Evolutionary conservation across 2,888 invertebrate species (phyloP), one percentile per base, ranked within the genome.

Genomic region (Drosophila neotestacea): DNA sequence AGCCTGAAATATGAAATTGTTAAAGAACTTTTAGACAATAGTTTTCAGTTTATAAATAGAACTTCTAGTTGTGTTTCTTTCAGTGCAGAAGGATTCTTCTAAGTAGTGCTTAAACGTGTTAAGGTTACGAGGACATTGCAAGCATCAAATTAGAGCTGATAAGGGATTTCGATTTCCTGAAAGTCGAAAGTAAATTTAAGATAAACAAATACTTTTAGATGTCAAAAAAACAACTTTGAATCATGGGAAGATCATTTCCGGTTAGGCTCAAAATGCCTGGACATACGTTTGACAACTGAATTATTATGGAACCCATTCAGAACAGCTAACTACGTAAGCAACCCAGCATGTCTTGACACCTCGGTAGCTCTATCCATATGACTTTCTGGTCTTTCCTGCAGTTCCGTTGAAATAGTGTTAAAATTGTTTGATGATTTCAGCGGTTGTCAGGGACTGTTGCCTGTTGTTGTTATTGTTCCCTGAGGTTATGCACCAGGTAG

Each of bases 401-500:
- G 16, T 62, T 62, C 36, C 61, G 6, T 1, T 46, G 44, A 62
- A 62, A 22, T 42, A 22, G 42, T 44, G 52, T 16, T 44, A 9
- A 34, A 51, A 52, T 11, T 54, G 22, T 38, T 38, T 44, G 52
- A 38, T 54, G 61, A 54, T 36, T 54, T 52, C 34, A 52, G 22
- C 28, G 58, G 47, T 10, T 32, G 59, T 34, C 50, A 44, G 44
- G 6, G 10, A 16, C 6, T 27, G 36, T 6, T 30, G 2, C 7
- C 3, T 32, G 32, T 32, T 9, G 34, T 22, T 65, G 46, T 28
- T 13, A 39, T 28, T 13, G 28, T 36, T 47, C 55, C 66, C 55
- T 56, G 68, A 56, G 62, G 42, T 47, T 28, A 51, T 22, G 9
- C 75, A 64, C 41, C 42, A 61, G 62, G 70, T 56, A 52, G 52